Evolutionary conservation across 2,888 invertebrate species (phyloP), one percentile per base, ranked within the genome.

Genomic region (Yponomeuta sedellus): DNA sequence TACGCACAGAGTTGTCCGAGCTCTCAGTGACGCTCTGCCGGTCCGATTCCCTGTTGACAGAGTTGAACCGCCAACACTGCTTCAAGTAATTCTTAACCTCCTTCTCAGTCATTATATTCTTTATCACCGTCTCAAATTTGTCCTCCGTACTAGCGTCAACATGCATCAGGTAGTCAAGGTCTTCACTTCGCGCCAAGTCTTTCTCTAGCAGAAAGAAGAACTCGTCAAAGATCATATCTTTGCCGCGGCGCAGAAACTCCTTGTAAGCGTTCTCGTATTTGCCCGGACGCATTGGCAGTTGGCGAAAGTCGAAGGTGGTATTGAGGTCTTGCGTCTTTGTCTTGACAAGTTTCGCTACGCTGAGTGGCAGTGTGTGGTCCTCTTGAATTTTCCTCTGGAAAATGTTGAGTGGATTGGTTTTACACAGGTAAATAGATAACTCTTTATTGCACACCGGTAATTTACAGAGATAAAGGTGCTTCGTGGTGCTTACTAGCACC

Each of bases 1-100:
- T 81, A 34, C 34, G 10, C 67, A 87, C 86, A 68, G 72, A 74
- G 67, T 66, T 70, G 61, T 83, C 82, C 25, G 73, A 67, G 0
- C 67, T 65, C 11, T 85, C 81, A 28, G 73, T 77, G n/a, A 22
- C 73, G 19, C 52, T 66, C 19, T 40, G 61, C 12, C 20, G 1
- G 44, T 67, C 58, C 11, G 67, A 72, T 40, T 83, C 81, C 40
- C 83, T 83, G 64, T 79, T 72, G 28, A 89, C 75, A 72, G 78
- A 81, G 69, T 86, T 85, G 70, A 85, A 88, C 67, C 83, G 78
- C 90, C 90, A 91, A 64, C 89, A 88, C 61, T 86, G 87, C 70
- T 82, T 82, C 64, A 89, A 71, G 69, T 89, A 88, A 67, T 83
- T 82, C 66, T 88, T 86, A 2, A 90, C 76, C 68, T 91, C 89